Percentiles rank a stretch among this genome's conserved stretches.
These are phyloP conservation scores for Shargacucullia verbasci DNA, from an alignment of 2,888 invertebrate genomes.

Conservation along the genomic window DNA sequence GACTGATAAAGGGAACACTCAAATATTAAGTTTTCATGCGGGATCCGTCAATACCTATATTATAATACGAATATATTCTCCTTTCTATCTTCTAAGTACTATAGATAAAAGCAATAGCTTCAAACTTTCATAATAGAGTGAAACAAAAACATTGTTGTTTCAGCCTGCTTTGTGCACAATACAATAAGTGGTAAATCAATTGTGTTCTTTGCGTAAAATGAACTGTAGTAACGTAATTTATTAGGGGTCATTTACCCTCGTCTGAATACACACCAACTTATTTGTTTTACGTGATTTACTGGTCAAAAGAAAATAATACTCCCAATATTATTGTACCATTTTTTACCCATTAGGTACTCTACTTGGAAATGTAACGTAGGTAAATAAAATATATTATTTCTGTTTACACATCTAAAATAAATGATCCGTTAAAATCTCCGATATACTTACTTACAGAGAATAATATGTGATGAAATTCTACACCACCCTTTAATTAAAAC, in stretches of 20 bases:
- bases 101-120: too few species aligned
- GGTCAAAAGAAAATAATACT: conserved; percentile 10
- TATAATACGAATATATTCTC: neutral
- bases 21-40: conserved; percentile 72
- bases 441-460: too few species aligned
- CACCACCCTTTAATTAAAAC: too few species aligned
- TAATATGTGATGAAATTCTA: too few species aligned
- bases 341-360: too few species aligned
- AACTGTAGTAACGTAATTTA: conserved; percentile 48
- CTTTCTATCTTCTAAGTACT: too few species aligned
- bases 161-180: conserved; percentile 28
- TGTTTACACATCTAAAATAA: too few species aligned
- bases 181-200: conserved; percentile 59
- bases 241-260: conserved; percentile 29
- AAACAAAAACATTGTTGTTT: neutral
- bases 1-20: conserved; percentile 68
- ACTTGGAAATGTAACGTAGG: too few species aligned
- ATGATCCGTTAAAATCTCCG: too few species aligned
- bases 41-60: conserved; percentile 64
- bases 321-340: too few species aligned
- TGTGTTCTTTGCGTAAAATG: conserved; percentile 46
- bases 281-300: conserved; percentile 48
- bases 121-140: too few species aligned
- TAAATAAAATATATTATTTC: too few species aligned
- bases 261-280: conserved; percentile 12